These are phyloP conservation scores for Cyrtonyx montezumae DNA, from an alignment of 2,113 vertebrate genomes.

Conservation along the genomic window DNA sequence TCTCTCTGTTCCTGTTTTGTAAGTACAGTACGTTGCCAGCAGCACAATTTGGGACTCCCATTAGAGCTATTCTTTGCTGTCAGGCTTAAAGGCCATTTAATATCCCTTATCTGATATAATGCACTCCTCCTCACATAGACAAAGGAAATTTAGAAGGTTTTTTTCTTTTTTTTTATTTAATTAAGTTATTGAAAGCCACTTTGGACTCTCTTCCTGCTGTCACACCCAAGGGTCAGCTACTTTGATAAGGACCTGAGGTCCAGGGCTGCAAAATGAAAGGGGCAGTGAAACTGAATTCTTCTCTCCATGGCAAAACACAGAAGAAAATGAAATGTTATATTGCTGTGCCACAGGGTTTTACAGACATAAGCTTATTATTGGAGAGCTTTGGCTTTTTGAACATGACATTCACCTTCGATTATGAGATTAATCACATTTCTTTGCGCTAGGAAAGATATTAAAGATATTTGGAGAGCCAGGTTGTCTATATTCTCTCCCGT, in stretches of 20 bases:
- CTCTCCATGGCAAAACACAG: not conserved
- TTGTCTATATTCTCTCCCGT: not conserved
- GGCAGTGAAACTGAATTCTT: not conserved
- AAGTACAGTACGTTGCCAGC: conserved; percentile 71
- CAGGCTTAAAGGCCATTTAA: conserved; percentile 77
- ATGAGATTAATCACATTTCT: conserved; percentile 4
- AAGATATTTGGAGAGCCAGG: not conserved
- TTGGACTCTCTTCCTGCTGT: not conserved
- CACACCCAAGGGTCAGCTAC: not conserved
- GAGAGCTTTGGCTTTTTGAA: not conserved
- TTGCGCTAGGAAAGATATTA: not conserved
- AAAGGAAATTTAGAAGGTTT: conserved; percentile 34
- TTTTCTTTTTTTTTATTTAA: conserved; percentile 2
- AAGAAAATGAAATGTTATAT: not conserved
- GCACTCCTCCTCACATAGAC: conserved; percentile 41
- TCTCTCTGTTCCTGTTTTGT: conserved; percentile 69
- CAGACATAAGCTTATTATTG: not conserved
- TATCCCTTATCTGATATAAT: conserved; percentile 77
- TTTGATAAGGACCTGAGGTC: not conserved
- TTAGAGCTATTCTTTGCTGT: conserved; percentile 76
- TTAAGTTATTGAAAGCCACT: conserved; percentile 34
- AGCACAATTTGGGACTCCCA: conserved; percentile 73
- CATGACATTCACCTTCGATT: not conserved
- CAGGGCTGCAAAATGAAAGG: not conserved
- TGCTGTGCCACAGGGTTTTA: not conserved